Percentiles rank a stretch among this genome's conserved stretches.
Evolutionary conservation across 2,888 invertebrate species (phyloP).

Genomic region (Euclidia mi): DNA sequence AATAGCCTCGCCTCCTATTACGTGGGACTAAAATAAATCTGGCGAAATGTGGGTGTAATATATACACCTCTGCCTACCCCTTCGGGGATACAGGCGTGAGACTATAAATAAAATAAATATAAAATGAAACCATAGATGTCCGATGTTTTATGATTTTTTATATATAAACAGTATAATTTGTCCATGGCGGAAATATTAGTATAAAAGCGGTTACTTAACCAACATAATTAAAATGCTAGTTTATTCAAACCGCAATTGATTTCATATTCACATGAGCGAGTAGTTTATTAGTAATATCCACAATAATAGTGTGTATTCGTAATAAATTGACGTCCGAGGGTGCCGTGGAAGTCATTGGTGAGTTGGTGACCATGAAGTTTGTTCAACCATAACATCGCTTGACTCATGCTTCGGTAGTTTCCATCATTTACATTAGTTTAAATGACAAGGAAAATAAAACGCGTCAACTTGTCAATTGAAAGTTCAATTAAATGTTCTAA

Average conservation of each 20-base stretch:
- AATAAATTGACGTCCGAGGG: slow-evolving; percentile 47
- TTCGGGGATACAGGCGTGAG: too few species aligned
- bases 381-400: slow-evolving; percentile 56
- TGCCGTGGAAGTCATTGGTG: slow-evolving; percentile 38
- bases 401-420: slow-evolving; percentile 46
- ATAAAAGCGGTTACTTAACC: too few species aligned
- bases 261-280: slow-evolving; percentile 26
- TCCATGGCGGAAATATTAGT: too few species aligned
- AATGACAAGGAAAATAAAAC: slow-evolving; percentile 28
- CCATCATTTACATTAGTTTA: slow-evolving; percentile 23
- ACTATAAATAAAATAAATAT: too few species aligned
- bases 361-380: slow-evolving; percentile 47
- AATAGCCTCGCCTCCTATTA: too few species aligned
- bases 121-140: too few species aligned
- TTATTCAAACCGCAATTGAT: slow-evolving; percentile 33
- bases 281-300: slow-evolving; percentile 48
- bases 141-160: too few species aligned
- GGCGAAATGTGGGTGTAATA: too few species aligned
- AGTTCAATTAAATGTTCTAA: slow-evolving; percentile 1
- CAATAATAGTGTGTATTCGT: slow-evolving; percentile 26
- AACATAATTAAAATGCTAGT: too few species aligned
- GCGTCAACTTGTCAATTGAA: slow-evolving; percentile 3
- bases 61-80: too few species aligned
- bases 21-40: too few species aligned
- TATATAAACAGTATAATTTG: too few species aligned